Evolutionary conservation across 92 coral and sea anemone genomes (phyloP).

Genomic region (Virgularia gustaviana): DNA sequence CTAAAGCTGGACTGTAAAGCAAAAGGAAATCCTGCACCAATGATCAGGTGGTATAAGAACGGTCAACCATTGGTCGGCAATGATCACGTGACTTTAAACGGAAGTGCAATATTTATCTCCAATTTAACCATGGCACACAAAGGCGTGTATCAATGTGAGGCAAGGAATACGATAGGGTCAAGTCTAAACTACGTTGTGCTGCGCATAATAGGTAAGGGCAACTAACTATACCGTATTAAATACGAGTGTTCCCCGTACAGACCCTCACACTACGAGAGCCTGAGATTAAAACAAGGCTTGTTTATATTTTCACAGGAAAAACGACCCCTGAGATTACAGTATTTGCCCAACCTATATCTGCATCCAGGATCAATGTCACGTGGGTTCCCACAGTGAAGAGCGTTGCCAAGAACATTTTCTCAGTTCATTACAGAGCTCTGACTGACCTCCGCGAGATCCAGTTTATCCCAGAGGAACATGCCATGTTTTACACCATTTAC

Average conservation of each 20-base stretch:
- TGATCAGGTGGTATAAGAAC: conserved; percentile 36
- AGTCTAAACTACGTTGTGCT: conserved; percentile 55
- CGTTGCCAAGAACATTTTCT: conserved; percentile 30
- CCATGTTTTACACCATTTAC: conserved; percentile 1
- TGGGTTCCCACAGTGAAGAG: conserved; percentile 59
- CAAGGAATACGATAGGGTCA: conserved; percentile 70
- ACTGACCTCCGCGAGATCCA: conserved; percentile 10
- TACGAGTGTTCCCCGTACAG: background rate
- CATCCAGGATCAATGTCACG: conserved; percentile 51
- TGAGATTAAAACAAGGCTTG: too few relatives aligned
- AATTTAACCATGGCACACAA: background rate
- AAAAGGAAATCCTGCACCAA: conserved; percentile 38
- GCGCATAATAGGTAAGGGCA: conserved; percentile 60
- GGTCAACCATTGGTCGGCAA: conserved; percentile 8
- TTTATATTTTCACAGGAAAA: too few relatives aligned
- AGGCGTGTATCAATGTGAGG: conserved; percentile 85
- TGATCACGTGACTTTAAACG: background rate
- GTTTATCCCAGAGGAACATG: background rate
- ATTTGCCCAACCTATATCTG: conserved; percentile 45
- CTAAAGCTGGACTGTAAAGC: conserved; percentile 25
- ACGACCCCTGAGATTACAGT: too few relatives aligned
- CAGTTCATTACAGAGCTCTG: conserved; percentile 38
- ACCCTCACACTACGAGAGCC: background rate
- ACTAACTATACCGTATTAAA: background rate
- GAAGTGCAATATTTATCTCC: background rate